Conservation (phyloP, 2,113 vertebrate species). For the Pygoscelis adeliae region DNA sequence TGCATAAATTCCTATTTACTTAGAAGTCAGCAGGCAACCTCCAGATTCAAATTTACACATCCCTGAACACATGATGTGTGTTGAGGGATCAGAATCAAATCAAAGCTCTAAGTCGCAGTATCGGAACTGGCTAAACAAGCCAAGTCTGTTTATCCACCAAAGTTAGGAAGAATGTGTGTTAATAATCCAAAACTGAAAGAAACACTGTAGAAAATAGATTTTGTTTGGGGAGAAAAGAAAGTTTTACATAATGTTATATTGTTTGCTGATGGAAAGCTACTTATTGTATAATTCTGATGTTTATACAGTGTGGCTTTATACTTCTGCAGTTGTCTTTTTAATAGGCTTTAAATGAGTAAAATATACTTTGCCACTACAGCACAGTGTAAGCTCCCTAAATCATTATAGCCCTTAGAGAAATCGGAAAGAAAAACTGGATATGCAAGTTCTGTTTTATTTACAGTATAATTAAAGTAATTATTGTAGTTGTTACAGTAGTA, state of each 20-base stretch:
- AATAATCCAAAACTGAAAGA: slow-evolving; percentile 46
- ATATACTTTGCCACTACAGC: neutral
- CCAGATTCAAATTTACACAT: slow-evolving; percentile 66
- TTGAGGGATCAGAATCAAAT: slow-evolving; percentile 78
- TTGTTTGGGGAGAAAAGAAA: neutral
- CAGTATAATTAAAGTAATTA: slow-evolving; percentile 40
- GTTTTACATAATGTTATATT: neutral
- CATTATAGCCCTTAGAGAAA: neutral
- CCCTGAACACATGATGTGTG: slow-evolving; percentile 26
- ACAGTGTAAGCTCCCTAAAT: neutral
- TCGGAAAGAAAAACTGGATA: slow-evolving; percentile 8
- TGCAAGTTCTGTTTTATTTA: slow-evolving; percentile 22
- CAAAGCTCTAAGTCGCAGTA: slow-evolving; percentile 67
- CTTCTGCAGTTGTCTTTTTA: slow-evolving; percentile 20
- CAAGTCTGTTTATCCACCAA: slow-evolving; percentile 58
- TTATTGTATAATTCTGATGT: neutral
- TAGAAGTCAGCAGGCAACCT: slow-evolving; percentile 67
- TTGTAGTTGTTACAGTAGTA: neutral
- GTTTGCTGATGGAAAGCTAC: neutral
- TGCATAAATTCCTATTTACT: slow-evolving; percentile 69
- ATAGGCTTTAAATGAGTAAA: slow-evolving; percentile 33
- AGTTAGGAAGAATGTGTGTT: slow-evolving; percentile 33
- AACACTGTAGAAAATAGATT: slow-evolving; percentile 9
- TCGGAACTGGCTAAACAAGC: slow-evolving; percentile 54
- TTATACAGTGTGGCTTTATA: neutral